Evolutionary conservation across 2,113 vertebrate species (phyloP).

Genomic region (Carassius auratus): DNA sequence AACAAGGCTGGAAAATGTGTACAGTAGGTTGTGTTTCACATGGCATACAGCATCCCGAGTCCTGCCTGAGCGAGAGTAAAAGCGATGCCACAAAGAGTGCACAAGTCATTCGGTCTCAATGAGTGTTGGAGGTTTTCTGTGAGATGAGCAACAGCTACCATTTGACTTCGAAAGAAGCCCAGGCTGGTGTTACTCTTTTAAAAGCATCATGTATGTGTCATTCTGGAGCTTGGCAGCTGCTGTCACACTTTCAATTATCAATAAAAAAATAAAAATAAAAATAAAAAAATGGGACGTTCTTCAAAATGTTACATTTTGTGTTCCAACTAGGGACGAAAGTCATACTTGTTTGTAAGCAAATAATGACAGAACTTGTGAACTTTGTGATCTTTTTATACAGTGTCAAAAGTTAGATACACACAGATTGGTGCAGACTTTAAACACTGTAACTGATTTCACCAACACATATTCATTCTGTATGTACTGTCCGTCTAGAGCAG

Average conservation of each 20-base stretch:
- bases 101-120: neutral
- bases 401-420: too few relatives aligned
- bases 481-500: neutral
- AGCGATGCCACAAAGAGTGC: neutral
- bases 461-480: neutral
- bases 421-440: slow-evolving; percentile 1
- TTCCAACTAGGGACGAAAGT: neutral
- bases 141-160: too few relatives aligned
- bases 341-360: neutral
- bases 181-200: neutral
- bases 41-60: slow-evolving; percentile 6
- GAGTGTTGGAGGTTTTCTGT: neutral
- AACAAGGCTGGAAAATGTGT: slow-evolving; percentile 9
- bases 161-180: neutral
- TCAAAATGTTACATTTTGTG: neutral
- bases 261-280: too few relatives aligned
- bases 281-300: neutral
- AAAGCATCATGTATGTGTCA: neutral
- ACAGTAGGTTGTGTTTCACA: slow-evolving; percentile 23
- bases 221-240: neutral
- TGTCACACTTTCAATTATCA: neutral
- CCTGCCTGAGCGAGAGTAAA: neutral
- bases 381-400: neutral
- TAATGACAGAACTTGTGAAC: too few relatives aligned
- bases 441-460: neutral